These are phyloP conservation scores for Drosophila orosa DNA, from an alignment of 1,140 invertebrate genomes.

Conservation along the genomic window DNA sequence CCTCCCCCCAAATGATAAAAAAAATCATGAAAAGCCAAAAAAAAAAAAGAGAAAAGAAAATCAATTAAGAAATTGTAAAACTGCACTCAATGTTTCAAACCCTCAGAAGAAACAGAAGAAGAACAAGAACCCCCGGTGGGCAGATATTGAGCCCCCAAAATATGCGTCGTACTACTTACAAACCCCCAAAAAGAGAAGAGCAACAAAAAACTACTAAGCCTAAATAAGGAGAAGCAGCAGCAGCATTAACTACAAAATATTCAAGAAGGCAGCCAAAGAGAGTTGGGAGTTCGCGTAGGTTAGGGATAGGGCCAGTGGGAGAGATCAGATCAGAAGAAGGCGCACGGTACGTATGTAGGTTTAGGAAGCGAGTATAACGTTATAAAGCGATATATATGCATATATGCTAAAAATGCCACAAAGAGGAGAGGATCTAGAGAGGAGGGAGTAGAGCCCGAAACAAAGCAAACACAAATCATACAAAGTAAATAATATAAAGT, in stretches of 20 bases:
- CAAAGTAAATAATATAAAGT: conserved; percentile 56
- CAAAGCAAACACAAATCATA: conserved; percentile 56
- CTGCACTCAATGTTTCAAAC: conserved; percentile 79
- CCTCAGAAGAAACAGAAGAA: conserved; percentile 36
- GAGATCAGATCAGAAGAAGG: conserved; percentile 48
- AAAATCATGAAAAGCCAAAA: conserved; percentile 38
- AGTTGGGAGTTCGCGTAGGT: conserved; percentile 12
- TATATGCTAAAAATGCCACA: conserved; percentile 43
- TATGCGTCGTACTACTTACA: conserved; percentile 54
- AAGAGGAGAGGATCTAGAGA: conserved; percentile 8
- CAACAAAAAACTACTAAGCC: conserved; percentile 49
- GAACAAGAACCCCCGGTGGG: conserved; percentile 26
- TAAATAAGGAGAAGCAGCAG: conserved; percentile 51
- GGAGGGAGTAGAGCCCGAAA: conserved; percentile 15
- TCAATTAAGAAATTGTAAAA: conserved; percentile 74
- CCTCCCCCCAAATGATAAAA: conserved; percentile 5
- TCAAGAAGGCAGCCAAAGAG: conserved; percentile 59
- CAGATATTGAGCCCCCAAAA: conserved; percentile 34
- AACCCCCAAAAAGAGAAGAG: conserved; percentile 30
- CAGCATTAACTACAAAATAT: conserved; percentile 55
- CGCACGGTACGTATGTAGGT: conserved; percentile 67
- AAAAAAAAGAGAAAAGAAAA: conserved; percentile 49
- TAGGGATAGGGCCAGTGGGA: conserved; percentile 25
- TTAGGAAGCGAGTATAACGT: conserved; percentile 64
- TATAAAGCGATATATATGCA: conserved; percentile 38